A percentile compares a stretch with the other conserved stretches of the same genome.
These are phyloP conservation scores for Nemapogon koenigi DNA, from an alignment of 2,888 invertebrate genomes.

Conservation along the genomic window DNA sequence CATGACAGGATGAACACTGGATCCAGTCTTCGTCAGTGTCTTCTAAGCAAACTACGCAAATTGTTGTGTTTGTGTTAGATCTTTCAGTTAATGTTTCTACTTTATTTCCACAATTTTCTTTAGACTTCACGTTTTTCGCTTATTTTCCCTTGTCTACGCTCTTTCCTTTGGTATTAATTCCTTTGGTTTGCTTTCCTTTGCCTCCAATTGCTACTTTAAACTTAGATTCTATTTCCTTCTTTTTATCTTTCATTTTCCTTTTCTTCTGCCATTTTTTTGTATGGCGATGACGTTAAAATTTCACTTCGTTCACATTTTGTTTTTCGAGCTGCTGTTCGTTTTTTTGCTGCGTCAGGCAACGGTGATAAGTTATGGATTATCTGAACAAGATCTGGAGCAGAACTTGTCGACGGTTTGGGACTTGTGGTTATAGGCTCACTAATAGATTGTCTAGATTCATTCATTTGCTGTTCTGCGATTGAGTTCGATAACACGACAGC, in stretches of 20 bases:
- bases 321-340: constrained; percentile 6
- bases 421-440: constrained; percentile 1
- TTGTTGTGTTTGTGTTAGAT: constrained; percentile 2
- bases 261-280: constrained; percentile 15
- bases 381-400: neutral
- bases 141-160: constrained; percentile 1
- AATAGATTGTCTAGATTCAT: neutral
- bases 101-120: too few species aligned
- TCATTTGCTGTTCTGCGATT: neutral
- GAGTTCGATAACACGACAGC: neutral
- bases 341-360: constrained; percentile 16
- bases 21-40: constrained; percentile 15
- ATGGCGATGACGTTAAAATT: constrained; percentile 10
- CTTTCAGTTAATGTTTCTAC: neutral
- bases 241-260: constrained; percentile 11
- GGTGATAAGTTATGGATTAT: constrained; percentile 13
- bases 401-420: constrained; percentile 2
- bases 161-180: neutral
- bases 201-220: constrained; percentile 7
- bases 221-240: neutral
- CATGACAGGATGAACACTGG: constrained; percentile 14
- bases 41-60: constrained; percentile 12
- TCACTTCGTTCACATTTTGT: constrained; percentile 11
- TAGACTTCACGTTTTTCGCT: too few species aligned
- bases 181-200: constrained; percentile 11